Base-by-base conservation (phyloP, 2,888 invertebrate species). In the Rhopalosiphum nymphaeae region DNA sequence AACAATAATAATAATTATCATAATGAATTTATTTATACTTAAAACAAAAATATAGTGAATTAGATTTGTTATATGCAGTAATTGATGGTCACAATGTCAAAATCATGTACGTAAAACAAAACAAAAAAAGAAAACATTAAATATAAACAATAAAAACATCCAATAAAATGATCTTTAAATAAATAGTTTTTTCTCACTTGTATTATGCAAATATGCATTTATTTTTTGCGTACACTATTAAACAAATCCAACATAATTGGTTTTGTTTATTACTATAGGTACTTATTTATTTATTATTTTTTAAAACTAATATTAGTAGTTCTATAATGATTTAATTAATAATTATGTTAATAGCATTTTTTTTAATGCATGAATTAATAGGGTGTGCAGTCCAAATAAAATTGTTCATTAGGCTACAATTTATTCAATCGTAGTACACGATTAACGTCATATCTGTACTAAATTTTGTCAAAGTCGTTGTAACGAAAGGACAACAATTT, bases 261-360 rank as follows among this genome's bases (percentile, higher is more conserved):
- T 61, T 89, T 91, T 87, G 94, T 91, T 91, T 91, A 94, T 91
- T 78, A 93, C 56, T 86, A 46, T 93, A 93, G 57, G 67, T 94
- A 94, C 87, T 91, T 93, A 93, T 93, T 89, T 94, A 94, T 93
- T 92, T 94, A 89, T 93, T 93, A 91, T 91, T 94, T 93, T 94
- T 94, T 61, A 49, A 94, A 94, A 91, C 91, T 94, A 94, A 94
- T 94, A 94, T 94, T 94, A 94, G 91, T 94, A 91, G 86, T 86
- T 94, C 90, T 94, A 91, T 94, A 93, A 93, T 93, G 84, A 90
- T 93, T 93, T 90, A 90, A 93, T 89, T 89, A 93, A 93, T 93
- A 94, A 91, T 92, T 92, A 67, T 94, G 85, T 94, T 94, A 29
- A 86, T 91, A 86, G n/a, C 61, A 86, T 89, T 86, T 86, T 46